These are phyloP conservation scores for Lithobates sylvaticus DNA, from an alignment of 2,797 vertebrate genomes.

Conservation along the genomic window DNA sequence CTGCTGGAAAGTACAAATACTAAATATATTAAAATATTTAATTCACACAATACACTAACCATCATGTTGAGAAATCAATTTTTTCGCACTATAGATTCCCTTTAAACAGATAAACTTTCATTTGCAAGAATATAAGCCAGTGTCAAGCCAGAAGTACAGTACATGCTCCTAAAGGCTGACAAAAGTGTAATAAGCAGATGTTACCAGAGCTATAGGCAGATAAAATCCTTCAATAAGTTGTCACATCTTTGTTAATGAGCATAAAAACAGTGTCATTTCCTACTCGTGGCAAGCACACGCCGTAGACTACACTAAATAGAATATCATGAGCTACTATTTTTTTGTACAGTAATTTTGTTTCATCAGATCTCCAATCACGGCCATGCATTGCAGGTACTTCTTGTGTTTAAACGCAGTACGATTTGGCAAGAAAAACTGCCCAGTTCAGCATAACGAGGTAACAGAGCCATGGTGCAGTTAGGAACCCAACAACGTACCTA, in stretches of 20 bases:
- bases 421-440: slow-evolving; percentile 54
- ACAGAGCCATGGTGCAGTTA: neutral
- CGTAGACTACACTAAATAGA: neutral
- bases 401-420: slow-evolving; percentile 28
- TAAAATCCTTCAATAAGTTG: neutral
- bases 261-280: neutral
- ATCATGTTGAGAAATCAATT: neutral
- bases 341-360: neutral
- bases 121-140: neutral
- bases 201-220: neutral
- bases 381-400: neutral
- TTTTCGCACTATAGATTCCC: neutral
- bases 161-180: neutral
- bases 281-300: neutral
- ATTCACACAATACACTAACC: neutral
- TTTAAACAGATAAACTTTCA: neutral
- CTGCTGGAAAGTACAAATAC: no score
- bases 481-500: slow-evolving; percentile 14
- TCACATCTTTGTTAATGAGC: neutral
- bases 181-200: neutral
- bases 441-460: slow-evolving; percentile 40
- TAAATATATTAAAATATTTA: no score
- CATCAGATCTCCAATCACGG: neutral
- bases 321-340: neutral
- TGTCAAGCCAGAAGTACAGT: neutral